Conservation (phyloP, 1,140 invertebrate species). For the Vanessa atalanta region DNA sequence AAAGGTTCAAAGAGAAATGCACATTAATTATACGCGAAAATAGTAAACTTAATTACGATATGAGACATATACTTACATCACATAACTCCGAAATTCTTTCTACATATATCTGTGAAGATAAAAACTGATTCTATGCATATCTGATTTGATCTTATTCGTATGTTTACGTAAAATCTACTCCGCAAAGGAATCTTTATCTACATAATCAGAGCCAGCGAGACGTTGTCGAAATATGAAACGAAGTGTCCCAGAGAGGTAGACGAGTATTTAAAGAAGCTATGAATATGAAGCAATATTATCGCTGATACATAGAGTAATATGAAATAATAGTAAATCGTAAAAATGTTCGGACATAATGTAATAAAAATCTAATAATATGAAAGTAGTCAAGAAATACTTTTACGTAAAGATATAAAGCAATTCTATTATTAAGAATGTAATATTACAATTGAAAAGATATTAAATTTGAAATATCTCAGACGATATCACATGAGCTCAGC, state of each 20-base stretch:
- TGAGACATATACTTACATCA: background rate
- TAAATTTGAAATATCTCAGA: constrained; percentile 59
- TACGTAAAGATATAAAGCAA: constrained; percentile 12
- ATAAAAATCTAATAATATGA: background rate
- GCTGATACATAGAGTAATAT: background rate
- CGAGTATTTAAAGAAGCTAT: constrained; percentile 3
- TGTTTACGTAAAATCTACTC: constrained; percentile 65
- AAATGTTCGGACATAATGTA: background rate
- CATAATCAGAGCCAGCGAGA: constrained; percentile 65
- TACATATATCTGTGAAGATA: constrained; percentile 12
- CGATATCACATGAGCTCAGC: constrained; percentile 58
- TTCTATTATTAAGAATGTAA: constrained; percentile 40
- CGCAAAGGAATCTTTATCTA: constrained; percentile 54
- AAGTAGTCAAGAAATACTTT: background rate
- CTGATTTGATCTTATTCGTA: constrained; percentile 65
- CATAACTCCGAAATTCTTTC: background rate
- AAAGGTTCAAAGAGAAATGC: constrained; percentile 35
- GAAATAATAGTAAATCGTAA: constrained; percentile 1
- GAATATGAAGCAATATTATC: background rate
- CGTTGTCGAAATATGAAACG: constrained; percentile 57
- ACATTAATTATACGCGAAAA: constrained; percentile 37
- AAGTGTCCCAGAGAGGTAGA: background rate
- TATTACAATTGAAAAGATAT: constrained; percentile 51
- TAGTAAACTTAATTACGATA: constrained; percentile 36
- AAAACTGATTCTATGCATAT: constrained; percentile 65